Evolutionary conservation across 2,888 invertebrate species (phyloP).

Genomic region (Cecidostiba fungosa): DNA sequence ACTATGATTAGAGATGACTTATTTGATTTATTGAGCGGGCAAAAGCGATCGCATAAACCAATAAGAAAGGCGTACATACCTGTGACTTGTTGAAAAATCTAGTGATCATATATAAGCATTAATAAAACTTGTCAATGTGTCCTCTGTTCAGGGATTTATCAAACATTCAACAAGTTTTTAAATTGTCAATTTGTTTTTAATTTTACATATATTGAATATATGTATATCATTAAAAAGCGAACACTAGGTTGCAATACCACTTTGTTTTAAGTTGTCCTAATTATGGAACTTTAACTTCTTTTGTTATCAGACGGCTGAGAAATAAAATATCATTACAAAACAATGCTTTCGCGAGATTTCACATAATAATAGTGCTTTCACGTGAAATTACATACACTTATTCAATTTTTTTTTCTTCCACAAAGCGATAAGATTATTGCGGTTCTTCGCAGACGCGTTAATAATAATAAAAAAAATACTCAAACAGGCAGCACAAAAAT

Average conservation of each 20-base stretch:
- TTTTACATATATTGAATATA: not conserved
- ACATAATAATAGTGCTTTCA: not conserved
- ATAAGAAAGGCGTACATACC: slow-evolving; percentile 44
- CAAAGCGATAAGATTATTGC: too few relatives aligned
- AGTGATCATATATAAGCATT: not conserved
- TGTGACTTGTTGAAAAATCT: not conserved
- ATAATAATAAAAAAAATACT: too few relatives aligned
- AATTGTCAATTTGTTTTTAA: not conserved
- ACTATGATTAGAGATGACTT: slow-evolving; percentile 34
- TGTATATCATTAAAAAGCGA: too few relatives aligned
- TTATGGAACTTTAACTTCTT: not conserved
- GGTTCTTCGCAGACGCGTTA: too few relatives aligned
- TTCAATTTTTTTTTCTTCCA: too few relatives aligned
- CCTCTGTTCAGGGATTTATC: not conserved
- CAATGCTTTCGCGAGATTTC: not conserved
- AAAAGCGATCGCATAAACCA: slow-evolving; percentile 54
- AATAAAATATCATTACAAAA: not conserved
- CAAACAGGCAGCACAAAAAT: too few relatives aligned
- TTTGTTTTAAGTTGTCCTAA: too few relatives aligned
- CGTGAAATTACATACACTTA: too few relatives aligned
- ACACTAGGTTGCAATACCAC: too few relatives aligned
- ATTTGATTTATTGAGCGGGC: slow-evolving; percentile 53
- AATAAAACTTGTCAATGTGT: not conserved
- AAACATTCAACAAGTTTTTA: not conserved
- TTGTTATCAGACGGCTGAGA: not conserved